A percentile compares a stretch with the other conserved stretches of the same genome.
Conservation (phyloP, 2,888 invertebrate genomes). For the Myopa tessellatipennis region DNA sequence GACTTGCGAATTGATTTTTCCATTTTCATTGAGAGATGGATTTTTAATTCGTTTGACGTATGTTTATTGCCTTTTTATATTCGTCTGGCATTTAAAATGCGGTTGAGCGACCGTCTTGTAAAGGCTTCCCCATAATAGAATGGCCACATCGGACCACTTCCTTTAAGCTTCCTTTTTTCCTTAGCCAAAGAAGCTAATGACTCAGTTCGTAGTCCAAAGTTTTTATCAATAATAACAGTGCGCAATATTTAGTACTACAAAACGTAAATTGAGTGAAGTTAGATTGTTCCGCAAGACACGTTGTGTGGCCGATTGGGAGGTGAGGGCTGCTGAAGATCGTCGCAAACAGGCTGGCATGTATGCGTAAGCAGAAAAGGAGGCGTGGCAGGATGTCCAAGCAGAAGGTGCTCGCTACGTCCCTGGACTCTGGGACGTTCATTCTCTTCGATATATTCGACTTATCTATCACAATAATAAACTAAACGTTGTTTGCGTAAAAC, state of each 20-base stretch:
- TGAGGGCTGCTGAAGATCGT: not conserved
- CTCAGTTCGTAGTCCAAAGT: not conserved
- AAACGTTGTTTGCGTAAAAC: no score
- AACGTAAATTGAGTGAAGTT: conserved; percentile 11
- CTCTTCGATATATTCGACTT: no score
- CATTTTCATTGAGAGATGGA: conserved; percentile 29
- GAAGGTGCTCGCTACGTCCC: no score
- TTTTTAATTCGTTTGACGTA: conserved; percentile 33
- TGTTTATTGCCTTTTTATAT: not conserved
- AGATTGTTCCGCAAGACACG: not conserved
- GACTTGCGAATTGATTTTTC: conserved; percentile 27
- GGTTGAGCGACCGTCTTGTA: not conserved
- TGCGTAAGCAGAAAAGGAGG: not conserved
- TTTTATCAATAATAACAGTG: conserved; percentile 4
- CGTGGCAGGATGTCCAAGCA: not conserved
- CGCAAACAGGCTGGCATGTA: not conserved
- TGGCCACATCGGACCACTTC: conserved; percentile 1
- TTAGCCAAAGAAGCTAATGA: conserved; percentile 4
- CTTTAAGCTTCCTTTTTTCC: not conserved
- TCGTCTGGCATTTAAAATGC: not conserved
- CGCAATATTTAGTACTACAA: not conserved
- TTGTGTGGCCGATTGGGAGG: not conserved
- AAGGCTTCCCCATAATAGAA: not conserved
- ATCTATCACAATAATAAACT: no score
- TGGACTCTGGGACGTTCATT: no score